Conservation (phyloP, 2,113 vertebrate species). For the Eira barbara region DNA sequence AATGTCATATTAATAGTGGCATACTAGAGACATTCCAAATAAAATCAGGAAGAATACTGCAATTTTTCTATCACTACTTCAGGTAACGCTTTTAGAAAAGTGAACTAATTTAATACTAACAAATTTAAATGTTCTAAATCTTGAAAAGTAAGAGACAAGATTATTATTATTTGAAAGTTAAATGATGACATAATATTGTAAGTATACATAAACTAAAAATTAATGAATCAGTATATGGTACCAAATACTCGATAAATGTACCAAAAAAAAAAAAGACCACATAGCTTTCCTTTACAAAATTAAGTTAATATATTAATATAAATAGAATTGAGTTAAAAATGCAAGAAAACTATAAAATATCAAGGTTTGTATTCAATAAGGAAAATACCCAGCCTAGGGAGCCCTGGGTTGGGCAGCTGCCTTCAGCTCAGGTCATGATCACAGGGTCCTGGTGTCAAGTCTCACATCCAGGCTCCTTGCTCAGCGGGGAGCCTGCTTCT, state of each 20-base stretch:
- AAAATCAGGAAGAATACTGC: neutral
- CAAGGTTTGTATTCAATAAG: neutral
- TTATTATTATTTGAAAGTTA: neutral
- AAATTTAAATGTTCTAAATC: neutral
- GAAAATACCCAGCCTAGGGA: neutral
- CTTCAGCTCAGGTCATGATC: neutral
- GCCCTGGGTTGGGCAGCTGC: neutral
- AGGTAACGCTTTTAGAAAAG: neutral
- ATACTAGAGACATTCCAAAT: neutral
- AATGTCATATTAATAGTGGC: neutral
- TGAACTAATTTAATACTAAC: neutral
- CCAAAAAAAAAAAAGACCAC: neutral
- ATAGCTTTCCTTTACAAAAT: neutral
- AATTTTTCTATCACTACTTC: neutral
- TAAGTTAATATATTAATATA: neutral
- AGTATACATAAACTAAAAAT: neutral
- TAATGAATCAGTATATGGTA: neutral
- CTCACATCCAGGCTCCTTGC: neutral
- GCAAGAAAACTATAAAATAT: neutral
- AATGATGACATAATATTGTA: neutral
- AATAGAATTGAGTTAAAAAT: neutral
- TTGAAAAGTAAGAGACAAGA: neutral
- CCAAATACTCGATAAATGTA: neutral
- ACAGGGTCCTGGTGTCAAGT: neutral
- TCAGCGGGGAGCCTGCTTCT: neutral